Evolutionary conservation across 37 sponge, comb jelly and placozoan species (phyloP).

Genomic region (Cliona cf. orientalis): DNA sequence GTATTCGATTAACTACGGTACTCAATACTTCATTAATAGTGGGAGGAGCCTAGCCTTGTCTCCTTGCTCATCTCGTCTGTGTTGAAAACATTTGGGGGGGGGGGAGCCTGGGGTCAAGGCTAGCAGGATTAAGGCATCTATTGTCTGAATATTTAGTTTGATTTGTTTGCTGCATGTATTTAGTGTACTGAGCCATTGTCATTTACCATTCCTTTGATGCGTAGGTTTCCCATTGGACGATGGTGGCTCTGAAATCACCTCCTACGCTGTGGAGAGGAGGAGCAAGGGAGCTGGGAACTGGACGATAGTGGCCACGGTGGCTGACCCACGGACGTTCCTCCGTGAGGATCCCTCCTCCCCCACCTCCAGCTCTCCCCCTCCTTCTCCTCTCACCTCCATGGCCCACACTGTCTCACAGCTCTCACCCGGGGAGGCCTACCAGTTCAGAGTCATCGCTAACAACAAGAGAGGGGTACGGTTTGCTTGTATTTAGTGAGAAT

Average conservation of each 20-base stretch:
- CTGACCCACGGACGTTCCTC: constrained; percentile 29
- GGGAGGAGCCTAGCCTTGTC: no score
- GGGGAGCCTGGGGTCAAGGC: no score
- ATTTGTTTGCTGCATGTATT: background rate
- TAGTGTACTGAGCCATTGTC: background rate
- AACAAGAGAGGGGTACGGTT: constrained; percentile 44
- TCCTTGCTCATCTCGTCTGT: no score
- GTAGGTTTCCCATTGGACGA: constrained; percentile 62
- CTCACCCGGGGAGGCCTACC: constrained; percentile 59
- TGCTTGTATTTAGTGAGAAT: background rate
- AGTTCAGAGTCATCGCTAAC: constrained; percentile 86
- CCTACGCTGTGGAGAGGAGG: constrained; percentile 47
- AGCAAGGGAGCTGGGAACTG: background rate
- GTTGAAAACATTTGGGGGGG: no score
- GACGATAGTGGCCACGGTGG: constrained; percentile 15
- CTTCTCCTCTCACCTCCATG: constrained; percentile 14
- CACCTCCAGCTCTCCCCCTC: constrained; percentile 1
- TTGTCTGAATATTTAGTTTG: no score
- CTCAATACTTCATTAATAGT: no score
- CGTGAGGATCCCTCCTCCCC: background rate
- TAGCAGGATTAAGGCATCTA: no score
- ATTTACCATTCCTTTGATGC: no score
- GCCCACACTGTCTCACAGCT: constrained; percentile 30
- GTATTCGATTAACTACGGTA: no score
- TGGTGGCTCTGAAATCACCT: constrained; percentile 65